phyloP scores from a whole-genome alignment of 2,888 invertebrate genomes.

The Drosophila fulvimacula region DNA sequence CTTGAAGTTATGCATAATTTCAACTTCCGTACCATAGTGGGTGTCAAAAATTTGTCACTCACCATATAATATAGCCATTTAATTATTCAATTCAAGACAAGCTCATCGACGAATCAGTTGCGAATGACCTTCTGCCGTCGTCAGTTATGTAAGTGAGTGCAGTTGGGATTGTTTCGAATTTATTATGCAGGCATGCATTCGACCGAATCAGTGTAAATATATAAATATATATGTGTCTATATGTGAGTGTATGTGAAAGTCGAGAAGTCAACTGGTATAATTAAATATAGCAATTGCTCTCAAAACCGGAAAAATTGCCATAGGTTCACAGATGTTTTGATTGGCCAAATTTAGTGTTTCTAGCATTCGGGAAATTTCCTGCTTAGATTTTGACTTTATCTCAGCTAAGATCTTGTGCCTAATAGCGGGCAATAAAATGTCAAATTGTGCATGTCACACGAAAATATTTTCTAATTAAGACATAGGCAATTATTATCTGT shows the following conservation, averaged over 20 bases:
- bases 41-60: slow-evolving; percentile 28
- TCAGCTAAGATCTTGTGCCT: slow-evolving; percentile 15
- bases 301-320: slow-evolving; percentile 52
- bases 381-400: slow-evolving; percentile 16
- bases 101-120: slow-evolving; percentile 28
- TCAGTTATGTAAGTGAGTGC: slow-evolving; percentile 18
- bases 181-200: slow-evolving; percentile 13
- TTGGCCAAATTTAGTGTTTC: slow-evolving; percentile 55
- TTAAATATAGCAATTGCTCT: slow-evolving; percentile 43
- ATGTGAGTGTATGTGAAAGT: slow-evolving; percentile 19
- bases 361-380: slow-evolving; percentile 8
- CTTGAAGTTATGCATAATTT: slow-evolving; percentile 63
- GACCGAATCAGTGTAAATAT: slow-evolving; percentile 5
- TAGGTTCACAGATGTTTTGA: slow-evolving; percentile 15
- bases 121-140: slow-evolving; percentile 22
- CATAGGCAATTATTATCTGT: slow-evolving; percentile 26
- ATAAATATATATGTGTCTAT: not conserved
- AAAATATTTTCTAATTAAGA: slow-evolving; percentile 63
- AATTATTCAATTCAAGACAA: not conserved
- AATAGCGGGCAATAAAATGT: slow-evolving; percentile 46
- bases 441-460: slow-evolving; percentile 43
- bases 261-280: slow-evolving; percentile 55
- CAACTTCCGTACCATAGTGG: slow-evolving; percentile 25
- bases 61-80: not conserved
- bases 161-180: slow-evolving; percentile 29